Evolutionary conservation across 2,113 vertebrate genomes (phyloP), one percentile per base, ranked within the genome.

Genomic region (Paramormyrops kingsleyae): DNA sequence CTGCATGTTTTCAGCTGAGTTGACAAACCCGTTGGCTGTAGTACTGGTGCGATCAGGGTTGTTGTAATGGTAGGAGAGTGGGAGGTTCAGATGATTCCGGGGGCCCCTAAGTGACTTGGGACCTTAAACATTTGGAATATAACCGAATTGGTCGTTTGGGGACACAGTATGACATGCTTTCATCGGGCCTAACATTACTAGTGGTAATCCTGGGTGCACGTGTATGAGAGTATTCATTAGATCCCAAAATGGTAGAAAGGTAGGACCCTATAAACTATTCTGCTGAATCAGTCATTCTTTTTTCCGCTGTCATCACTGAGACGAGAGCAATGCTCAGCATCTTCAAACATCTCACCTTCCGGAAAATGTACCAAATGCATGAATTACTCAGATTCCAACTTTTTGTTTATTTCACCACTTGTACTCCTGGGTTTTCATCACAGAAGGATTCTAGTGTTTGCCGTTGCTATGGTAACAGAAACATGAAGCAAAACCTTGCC

Each of bases 391-490:
- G 77, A 77, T 89, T 53, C 88, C 90, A 83, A 91, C 89, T 92
- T 89, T 74, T 50, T 89, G 70, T 62, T 88, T 70, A 35, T 90
- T 90, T 42, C 52, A 47, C 77, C 39, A 50, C 62, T 80, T 19
- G 17, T 89, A 21, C 62, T 49, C 5, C 70, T 42, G 19, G 21
- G 19, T 53, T 27, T 91, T 91, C 88, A n/a, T 92, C 94, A 95
- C 94, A 95, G 95, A 95, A 94, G 92, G 95, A 95, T 95, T 95
- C 93, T 95, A 95, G 95, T 94, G 91, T 89, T 93, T 85, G 92
- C 94, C 93, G 91, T 95, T 94, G 93, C 93, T 91, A 91, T 88
- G 31, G 87, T 39, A 91, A 47, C 46, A 85, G 90, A 91, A 95
- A 93, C 90, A 90, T 93, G 93, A 94, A 94, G 94, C 92, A 92